These are phyloP conservation scores for Microctenopoma steveboyesi DNA, from an alignment of 2,797 vertebrate species.

Conservation along the genomic window DNA sequence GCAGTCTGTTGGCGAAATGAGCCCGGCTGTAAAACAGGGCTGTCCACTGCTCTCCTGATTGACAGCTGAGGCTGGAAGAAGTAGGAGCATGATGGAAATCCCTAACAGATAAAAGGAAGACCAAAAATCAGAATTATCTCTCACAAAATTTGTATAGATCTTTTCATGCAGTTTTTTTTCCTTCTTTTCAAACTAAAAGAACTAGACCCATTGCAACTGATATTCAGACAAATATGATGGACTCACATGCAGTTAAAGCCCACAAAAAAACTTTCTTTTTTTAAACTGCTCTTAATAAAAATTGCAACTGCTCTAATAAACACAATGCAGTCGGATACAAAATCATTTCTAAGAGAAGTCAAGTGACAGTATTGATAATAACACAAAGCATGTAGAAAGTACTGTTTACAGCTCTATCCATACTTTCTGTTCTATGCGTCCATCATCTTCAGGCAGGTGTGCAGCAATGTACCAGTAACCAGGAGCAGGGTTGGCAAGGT, in stretches of 20 bases:
- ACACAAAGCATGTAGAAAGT: background rate
- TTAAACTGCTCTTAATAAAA: background rate
- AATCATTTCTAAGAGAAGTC: background rate
- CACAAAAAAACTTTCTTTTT: background rate
- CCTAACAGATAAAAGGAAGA: constrained; percentile 75
- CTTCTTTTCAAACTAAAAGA: too few species aligned
- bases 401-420: constrained; percentile 16
- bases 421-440: constrained; percentile 95
- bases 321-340: background rate
- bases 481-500: constrained; percentile 86
- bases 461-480: constrained; percentile 94
- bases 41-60: constrained; percentile 85
- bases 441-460: constrained; percentile 90
- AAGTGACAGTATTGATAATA: background rate
- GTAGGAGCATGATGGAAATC: constrained; percentile 90
- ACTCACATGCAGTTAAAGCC: background rate
- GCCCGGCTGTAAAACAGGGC: constrained; percentile 84
- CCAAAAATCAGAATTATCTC: too few species aligned
- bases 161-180: too few species aligned
- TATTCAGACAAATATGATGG: background rate
- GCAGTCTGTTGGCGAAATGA: constrained; percentile 74
- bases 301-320: background rate
- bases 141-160: too few species aligned
- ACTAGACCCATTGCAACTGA: too few species aligned
- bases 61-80: constrained; percentile 93